These are phyloP conservation scores for Galago senegalensis DNA, from an alignment of 2,797 vertebrate species.

Conservation along the genomic window DNA sequence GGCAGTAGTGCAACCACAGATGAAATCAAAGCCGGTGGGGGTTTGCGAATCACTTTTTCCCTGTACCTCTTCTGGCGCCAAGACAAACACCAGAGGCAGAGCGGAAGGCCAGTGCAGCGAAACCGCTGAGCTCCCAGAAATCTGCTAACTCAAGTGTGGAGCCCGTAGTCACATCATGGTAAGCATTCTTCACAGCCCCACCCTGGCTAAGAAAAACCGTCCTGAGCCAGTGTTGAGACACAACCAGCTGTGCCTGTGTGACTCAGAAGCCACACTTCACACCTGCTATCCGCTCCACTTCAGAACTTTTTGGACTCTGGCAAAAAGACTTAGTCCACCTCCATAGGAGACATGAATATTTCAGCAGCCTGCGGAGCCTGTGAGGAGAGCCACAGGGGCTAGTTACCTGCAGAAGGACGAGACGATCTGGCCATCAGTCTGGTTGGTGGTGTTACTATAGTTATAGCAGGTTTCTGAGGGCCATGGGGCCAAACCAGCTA, in stretches of 20 bases:
- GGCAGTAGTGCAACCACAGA: neutral
- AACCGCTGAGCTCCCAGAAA: neutral
- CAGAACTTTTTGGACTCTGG: no score
- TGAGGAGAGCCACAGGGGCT: neutral
- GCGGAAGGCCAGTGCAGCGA: rapidly evolving
- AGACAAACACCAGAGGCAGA: neutral
- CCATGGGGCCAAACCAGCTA: neutral
- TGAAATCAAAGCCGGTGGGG: rapidly evolving
- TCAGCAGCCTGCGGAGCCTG: neutral
- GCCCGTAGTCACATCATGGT: rapidly evolving
- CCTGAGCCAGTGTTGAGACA: neutral
- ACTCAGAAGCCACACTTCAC: neutral
- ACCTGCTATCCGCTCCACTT: neutral
- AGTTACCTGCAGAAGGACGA: neutral
- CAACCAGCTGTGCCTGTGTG: neutral
- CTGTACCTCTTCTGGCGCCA: rapidly evolving
- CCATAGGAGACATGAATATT: neutral
- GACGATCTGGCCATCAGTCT: neutral
- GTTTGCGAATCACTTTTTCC: neutral
- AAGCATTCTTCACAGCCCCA: rapidly evolving
- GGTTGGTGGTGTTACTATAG: no score
- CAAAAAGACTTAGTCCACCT: neutral
- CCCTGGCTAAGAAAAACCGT: neutral
- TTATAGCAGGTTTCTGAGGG: neutral
- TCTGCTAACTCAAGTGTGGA: neutral